Conservation (phyloP, 2,888 invertebrate genomes). For the Syrista parreyssii region DNA sequence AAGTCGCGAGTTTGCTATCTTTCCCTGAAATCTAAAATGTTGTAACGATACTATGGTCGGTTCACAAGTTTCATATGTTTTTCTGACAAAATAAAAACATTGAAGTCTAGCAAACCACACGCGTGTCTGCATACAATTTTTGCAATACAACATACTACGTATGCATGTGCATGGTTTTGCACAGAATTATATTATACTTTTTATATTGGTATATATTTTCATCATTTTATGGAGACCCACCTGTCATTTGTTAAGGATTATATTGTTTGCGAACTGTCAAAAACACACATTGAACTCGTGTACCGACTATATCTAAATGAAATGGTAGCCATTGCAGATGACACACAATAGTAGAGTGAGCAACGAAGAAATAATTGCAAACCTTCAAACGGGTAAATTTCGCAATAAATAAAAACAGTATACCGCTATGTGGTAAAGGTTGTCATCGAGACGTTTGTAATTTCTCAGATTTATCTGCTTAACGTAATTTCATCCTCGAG, state of each 20-base stretch:
- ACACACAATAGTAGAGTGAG: neutral
- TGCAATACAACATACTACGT: too few relatives aligned
- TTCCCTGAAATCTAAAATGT: neutral
- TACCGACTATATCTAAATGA: constrained; percentile 4
- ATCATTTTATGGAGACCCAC: too few relatives aligned
- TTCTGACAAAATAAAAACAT: too few relatives aligned
- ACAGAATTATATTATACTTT: too few relatives aligned
- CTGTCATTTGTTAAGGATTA: too few relatives aligned
- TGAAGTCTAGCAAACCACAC: too few relatives aligned
- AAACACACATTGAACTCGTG: neutral
- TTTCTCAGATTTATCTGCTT: neutral
- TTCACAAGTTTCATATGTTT: too few relatives aligned
- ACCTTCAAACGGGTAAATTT: constrained; percentile 4
- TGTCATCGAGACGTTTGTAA: neutral
- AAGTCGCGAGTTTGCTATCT: neutral
- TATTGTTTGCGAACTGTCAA: too few relatives aligned
- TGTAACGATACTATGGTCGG: neutral
- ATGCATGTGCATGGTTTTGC: too few relatives aligned
- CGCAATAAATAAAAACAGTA: constrained; percentile 10
- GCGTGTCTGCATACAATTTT: too few relatives aligned
- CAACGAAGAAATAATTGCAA: constrained; percentile 13
- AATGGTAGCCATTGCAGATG: constrained; percentile 11
- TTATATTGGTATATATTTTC: too few relatives aligned
- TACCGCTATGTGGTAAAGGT: neutral
- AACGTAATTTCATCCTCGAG: neutral